A percentile compares a stretch with the other conserved stretches of the same genome.
Conservation (phyloP, 35 echinoderm and acorn worm genomes). For the Hemicentrotus pulcherrimus region DNA sequence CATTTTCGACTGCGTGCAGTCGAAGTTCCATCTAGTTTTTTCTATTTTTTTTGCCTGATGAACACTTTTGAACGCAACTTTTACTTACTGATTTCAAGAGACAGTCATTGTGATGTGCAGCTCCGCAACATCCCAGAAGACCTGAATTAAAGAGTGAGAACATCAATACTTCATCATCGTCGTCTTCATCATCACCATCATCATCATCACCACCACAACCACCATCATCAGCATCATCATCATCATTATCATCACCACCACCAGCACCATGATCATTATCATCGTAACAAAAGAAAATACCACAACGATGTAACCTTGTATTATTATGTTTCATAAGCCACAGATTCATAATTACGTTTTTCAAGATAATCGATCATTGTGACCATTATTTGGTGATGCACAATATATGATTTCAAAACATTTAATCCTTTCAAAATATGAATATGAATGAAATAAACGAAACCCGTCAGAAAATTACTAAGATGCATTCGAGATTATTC, state of each 20-base stretch:
- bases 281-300: background rate
- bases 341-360: background rate
- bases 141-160: background rate
- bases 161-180: background rate
- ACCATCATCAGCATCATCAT: background rate
- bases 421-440: background rate
- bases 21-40: too few species aligned
- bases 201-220: background rate
- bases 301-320: too few species aligned
- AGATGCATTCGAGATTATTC: too few species aligned
- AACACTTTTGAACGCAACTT: background rate
- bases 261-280: background rate
- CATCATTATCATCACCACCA: background rate
- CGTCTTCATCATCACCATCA: background rate
- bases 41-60: too few species aligned
- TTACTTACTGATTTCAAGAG: constrained; percentile 16
- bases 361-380: background rate
- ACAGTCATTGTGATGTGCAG: constrained; percentile 31
- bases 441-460: too few species aligned
- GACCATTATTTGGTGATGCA: background rate
- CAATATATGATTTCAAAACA: background rate
- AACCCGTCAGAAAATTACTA: too few species aligned
- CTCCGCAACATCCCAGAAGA: constrained; percentile 24
- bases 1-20: too few species aligned
- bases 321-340: background rate